A percentile compares a stretch with the other conserved stretches of the same genome.
Evolutionary conservation across 2,797 vertebrate genomes (phyloP).

Genomic region (Euthynnus affinis): DNA sequence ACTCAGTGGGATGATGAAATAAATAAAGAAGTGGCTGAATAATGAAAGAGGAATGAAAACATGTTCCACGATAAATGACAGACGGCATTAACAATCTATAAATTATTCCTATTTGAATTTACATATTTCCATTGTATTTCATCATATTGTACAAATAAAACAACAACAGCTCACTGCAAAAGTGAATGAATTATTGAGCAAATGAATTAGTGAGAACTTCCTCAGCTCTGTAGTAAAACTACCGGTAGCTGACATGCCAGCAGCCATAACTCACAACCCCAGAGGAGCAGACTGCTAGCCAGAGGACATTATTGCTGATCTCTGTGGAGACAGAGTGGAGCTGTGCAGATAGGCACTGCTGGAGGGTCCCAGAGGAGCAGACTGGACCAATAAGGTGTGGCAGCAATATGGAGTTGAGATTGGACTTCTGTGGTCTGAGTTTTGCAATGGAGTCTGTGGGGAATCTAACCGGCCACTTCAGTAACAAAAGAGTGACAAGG

Average conservation of each 20-base stretch:
- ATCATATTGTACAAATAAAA: constrained; percentile 55
- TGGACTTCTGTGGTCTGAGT: constrained; percentile 27
- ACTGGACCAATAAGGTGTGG: constrained; percentile 67
- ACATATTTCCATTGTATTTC: constrained; percentile 67
- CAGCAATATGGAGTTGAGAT: constrained; percentile 57
- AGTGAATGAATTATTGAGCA: constrained; percentile 49
- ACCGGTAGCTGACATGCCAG: constrained; percentile 23
- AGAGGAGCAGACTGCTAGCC: constrained; percentile 48
- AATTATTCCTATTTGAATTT: constrained; percentile 66
- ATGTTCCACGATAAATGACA: constrained; percentile 52
- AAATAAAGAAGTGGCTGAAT: constrained; percentile 44
- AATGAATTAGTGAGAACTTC: constrained; percentile 50
- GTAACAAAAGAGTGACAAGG: constrained; percentile 25
- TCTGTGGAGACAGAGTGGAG: constrained; percentile 57
- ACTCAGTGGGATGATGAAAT: constrained; percentile 50
- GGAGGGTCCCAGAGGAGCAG: constrained; percentile 61
- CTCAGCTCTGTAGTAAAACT: constrained; percentile 23
- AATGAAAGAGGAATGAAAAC: constrained; percentile 52
- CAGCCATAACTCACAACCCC: constrained; percentile 42
- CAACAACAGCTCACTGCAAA: constrained; percentile 20
- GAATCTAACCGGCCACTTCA: constrained; percentile 22
- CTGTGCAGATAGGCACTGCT: constrained; percentile 53
- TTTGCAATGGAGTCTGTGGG: constrained; percentile 20
- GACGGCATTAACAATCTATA: constrained; percentile 50
- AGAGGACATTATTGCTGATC: constrained; percentile 64